phyloP scores from a whole-genome alignment of 2,888 invertebrate genomes.

The Torymus tubicola region DNA sequence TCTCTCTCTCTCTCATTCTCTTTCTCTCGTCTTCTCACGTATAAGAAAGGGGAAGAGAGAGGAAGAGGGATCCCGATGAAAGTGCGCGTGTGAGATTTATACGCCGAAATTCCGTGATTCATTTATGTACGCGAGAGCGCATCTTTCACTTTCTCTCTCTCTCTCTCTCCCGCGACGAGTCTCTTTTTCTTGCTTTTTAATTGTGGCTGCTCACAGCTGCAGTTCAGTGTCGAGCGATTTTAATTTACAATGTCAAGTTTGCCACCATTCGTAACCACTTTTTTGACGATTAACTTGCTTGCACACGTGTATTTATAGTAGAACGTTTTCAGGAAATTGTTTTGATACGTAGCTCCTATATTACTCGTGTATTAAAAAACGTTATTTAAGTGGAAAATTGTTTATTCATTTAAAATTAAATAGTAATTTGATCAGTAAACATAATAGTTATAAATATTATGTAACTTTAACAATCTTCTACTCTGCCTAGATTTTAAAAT shows the following conservation, averaged over 20 bases:
- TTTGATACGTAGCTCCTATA: too few species aligned
- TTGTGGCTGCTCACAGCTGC: background rate
- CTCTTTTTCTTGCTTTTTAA: background rate
- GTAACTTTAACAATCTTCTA: too few species aligned
- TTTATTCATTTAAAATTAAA: too few species aligned
- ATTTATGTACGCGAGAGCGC: slow-evolving; percentile 5
- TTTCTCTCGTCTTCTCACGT: too few species aligned
- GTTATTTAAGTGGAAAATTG: too few species aligned
- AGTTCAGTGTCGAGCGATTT: background rate
- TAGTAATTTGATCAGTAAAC: too few species aligned
- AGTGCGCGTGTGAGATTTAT: slow-evolving; percentile 44
- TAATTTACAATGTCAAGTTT: slow-evolving; percentile 32
- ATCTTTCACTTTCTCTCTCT: slow-evolving; percentile 26
- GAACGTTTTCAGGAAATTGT: too few species aligned
- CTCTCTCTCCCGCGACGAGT: background rate
- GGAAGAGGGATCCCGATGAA: slow-evolving; percentile 7
- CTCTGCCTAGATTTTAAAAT: too few species aligned
- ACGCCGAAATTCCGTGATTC: slow-evolving; percentile 39
- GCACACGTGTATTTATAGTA: background rate
- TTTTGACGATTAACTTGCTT: slow-evolving; percentile 18
- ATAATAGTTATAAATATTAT: too few species aligned
- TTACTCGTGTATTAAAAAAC: too few species aligned
- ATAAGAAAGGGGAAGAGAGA: too few species aligned
- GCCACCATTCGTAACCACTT: background rate
- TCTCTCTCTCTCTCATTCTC: background rate